Conservation (phyloP, 2,888 invertebrate genomes). For the Zonitis immaculata region DNA sequence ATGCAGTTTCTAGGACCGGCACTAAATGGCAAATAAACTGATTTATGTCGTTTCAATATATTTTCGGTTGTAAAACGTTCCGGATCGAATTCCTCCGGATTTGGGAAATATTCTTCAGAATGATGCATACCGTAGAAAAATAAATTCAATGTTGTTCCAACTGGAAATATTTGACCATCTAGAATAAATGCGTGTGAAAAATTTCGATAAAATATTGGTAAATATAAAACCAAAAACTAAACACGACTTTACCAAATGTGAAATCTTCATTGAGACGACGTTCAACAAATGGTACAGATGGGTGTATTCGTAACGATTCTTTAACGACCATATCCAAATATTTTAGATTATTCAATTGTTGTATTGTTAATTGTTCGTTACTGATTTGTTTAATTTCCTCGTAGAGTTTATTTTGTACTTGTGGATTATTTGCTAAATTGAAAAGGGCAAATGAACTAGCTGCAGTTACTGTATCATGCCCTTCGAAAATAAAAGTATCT, state of each 20-base stretch:
- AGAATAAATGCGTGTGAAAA: neutral
- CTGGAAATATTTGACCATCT: conserved; percentile 11
- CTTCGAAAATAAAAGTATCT: conserved; percentile 54
- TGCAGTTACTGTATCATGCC: conserved; percentile 27
- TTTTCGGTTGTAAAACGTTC: conserved; percentile 21
- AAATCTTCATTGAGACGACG: conserved; percentile 13
- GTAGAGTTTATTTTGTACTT: conserved; percentile 25
- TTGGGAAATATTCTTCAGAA: conserved; percentile 13
- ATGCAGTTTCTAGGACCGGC: conserved; percentile 49
- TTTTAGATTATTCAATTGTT: conserved; percentile 19
- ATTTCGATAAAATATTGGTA: no score
- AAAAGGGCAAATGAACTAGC: conserved; percentile 23
- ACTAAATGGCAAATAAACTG: conserved; percentile 48
- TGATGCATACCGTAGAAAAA: conserved; percentile 15
- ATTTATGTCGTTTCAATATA: conserved; percentile 34
- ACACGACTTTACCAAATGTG: conserved; percentile 11
- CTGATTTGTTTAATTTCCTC: conserved; percentile 19
- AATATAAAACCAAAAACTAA: no score
- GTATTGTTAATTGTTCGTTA: conserved; percentile 1
- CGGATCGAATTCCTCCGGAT: conserved; percentile 24
- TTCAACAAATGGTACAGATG: conserved; percentile 18
- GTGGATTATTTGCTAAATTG: conserved; percentile 19
- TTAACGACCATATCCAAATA: conserved; percentile 26
- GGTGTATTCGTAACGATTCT: conserved; percentile 20
- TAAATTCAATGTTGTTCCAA: conserved; percentile 1